Evolutionary conservation across 2,888 invertebrate species (phyloP), one percentile per base, ranked within the genome.

Genomic region (Horisme vitalbata): DNA sequence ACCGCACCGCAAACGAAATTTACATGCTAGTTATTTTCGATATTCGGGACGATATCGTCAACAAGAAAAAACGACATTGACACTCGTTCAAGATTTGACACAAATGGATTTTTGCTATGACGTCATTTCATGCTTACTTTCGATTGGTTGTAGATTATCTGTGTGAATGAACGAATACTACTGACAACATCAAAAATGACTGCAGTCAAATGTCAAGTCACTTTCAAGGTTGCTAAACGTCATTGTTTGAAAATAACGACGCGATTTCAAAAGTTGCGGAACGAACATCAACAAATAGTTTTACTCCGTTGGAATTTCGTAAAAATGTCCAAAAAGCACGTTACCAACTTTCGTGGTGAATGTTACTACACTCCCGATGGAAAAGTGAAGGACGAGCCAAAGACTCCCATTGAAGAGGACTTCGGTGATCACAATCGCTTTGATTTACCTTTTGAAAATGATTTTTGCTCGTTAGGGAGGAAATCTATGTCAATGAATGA

Each of bases 401-500:
- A 62, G 12, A 76, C 85, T 26, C 85, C 86, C 2, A 59, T 65
- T 23, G 82, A 83, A 51, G 79, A 85, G 55, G 78, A 82, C 49
- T 84, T 83, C 45, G 80, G 75, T 36, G 69, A 76, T 48, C 70
- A 79, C 45, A 71, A 79, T 59, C 60, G 67, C 36, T 64, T 81
- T 26, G 81, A 83, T 45, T 55, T 54, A 30, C 65, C 63, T 3
- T 75, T 70, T 43, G 75, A 79, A 32, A 62, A 72, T 55, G 70
- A 68, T 21, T 72, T n/a, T n/a, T n/a, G n/a, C n/a, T n/a, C n/a
- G n/a, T n/a, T n/a, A n/a, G n/a, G n/a, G 71, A 78, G 71, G 36
- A 87, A 80, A 57, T 89, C 88, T 3, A 63, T 88, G 59, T 89
- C 88, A 4, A 79, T 86, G 83, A 81, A 63, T 48, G 84, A 89